Percentiles rank a stretch among this genome's conserved stretches.
These are phyloP conservation scores for Oscheius sp. DNA, from an alignment of 2,888 invertebrate genomes.

Conservation along the genomic window DNA sequence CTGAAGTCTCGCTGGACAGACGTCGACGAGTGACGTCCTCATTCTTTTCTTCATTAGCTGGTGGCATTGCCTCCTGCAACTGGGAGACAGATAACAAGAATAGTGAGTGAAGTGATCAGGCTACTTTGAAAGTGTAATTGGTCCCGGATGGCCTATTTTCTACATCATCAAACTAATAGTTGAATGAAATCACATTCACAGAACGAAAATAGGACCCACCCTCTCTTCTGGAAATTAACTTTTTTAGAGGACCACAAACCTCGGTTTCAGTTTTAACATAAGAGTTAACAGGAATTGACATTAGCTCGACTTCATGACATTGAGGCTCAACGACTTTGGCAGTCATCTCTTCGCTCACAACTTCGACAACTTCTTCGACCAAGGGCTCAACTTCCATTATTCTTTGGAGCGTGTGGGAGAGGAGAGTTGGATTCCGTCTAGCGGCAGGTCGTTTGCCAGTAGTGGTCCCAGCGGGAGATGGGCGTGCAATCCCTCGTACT, in stretches of 20 bases:
- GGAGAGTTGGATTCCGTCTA: neutral
- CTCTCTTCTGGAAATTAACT: no score
- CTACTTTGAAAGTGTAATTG: neutral
- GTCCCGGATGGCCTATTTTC: no score
- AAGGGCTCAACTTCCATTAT: slow-evolving; percentile 5
- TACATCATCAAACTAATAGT: no score
- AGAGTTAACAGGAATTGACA: slow-evolving; percentile 14
- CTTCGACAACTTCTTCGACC: slow-evolving; percentile 20
- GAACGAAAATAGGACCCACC: no score
- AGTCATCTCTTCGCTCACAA: neutral
- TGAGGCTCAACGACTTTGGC: neutral
- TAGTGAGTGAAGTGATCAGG: neutral
- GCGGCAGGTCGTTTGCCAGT: neutral
- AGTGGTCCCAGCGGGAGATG: neutral
- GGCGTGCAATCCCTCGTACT: neutral
- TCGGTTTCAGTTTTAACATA: neutral
- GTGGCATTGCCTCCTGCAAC: neutral
- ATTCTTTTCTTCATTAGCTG: neutral
- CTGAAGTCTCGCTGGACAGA: slow-evolving; percentile 3
- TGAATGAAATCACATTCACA: no score
- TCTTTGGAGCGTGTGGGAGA: neutral
- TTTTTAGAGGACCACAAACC: no score
- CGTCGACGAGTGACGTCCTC: neutral
- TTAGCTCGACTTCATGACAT: slow-evolving; percentile 11
- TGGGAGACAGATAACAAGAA: no score